Evolutionary conservation across 2,888 invertebrate species (phyloP), one percentile per base, ranked within the genome.

Genomic region (Idaea biselata): DNA sequence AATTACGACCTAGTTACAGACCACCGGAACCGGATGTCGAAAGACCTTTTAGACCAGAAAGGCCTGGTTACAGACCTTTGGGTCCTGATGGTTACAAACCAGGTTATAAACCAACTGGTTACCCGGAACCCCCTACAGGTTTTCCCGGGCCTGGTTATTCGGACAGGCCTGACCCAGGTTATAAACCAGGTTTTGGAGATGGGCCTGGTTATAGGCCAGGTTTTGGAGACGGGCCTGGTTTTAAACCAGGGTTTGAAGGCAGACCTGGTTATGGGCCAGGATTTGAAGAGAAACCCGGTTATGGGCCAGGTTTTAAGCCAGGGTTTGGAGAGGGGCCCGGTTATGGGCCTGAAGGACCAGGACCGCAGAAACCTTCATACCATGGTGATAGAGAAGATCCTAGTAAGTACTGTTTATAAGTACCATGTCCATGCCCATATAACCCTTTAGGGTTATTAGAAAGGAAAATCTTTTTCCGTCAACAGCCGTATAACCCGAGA

Each of bases 381-480:
- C 76, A 76, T 60, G 78, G 78, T 25, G 84, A 86, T 60, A 81
- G 82, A 66, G 81, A 80, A 60, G 82, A 78, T 60, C 75, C 81
- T 54, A 78, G 88, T 88, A 74, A 83, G 87, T 83, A 16, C 14
- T 33, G 44, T 59, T 58, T 17, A 44, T 25, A 53, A 58, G n/a
- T n/a, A n/a, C n/a, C n/a, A n/a, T n/a, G n/a, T n/a, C n/a, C n/a
- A n/a, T n/a, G n/a, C n/a, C n/a, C n/a, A n/a, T n/a, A n/a, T n/a
- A n/a, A n/a, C n/a, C n/a, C n/a, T n/a, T n/a, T n/a, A n/a, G n/a
- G n/a, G n/a, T n/a, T n/a, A 25, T 25, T 25, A 25, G 25, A 25
- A 25, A 3, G 1, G 5, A 25, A 25, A 25, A 25, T 25, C 25
- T n/a, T n/a, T n/a, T n/a, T n/a, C n/a, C n/a, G n/a, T n/a, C n/a